phyloP scores from a whole-genome alignment of 2,113 vertebrate genomes.

The Reinhardtius hippoglossoides region DNA sequence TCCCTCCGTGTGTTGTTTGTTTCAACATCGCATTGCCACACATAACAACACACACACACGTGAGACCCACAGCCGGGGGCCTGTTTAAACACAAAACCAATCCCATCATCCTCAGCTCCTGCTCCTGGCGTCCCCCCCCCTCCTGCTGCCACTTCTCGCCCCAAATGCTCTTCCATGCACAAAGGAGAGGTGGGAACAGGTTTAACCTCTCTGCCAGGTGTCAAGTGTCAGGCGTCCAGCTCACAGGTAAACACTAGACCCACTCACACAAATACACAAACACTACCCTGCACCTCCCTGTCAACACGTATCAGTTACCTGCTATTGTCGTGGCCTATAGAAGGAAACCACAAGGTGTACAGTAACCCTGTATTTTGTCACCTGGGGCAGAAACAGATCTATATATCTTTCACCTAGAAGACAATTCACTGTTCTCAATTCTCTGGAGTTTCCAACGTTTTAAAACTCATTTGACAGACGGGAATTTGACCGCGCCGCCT shows the following conservation, averaged over 20 bases:
- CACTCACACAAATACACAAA: conserved; percentile 7
- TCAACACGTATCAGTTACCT: conserved; percentile 31
- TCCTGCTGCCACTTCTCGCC: too few species aligned
- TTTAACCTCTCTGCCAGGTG: conserved; percentile 52
- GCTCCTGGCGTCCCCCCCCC: too few species aligned
- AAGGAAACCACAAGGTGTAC: conserved; percentile 22
- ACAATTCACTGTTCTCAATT: background rate
- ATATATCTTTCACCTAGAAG: too few species aligned
- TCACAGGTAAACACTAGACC: conserved; percentile 25
- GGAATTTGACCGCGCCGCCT: background rate
- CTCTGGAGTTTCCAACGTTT: background rate
- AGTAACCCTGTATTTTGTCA: conserved; percentile 6
- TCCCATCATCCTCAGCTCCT: conserved; percentile 21
- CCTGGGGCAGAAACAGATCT: conserved; percentile 23
- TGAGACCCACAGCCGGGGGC: background rate
- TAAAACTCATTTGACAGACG: background rate
- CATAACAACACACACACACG: conserved; percentile 7
- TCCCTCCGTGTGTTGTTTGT: conserved; percentile 19
- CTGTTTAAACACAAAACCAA: conserved; percentile 51
- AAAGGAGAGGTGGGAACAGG: conserved; percentile 44
- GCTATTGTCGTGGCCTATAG: conserved; percentile 46
- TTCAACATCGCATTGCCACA: conserved; percentile 29
- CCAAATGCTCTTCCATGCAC: background rate
- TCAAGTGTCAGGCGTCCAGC: conserved; percentile 55
- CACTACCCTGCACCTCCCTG: conserved; percentile 15